A percentile compares a stretch with the other conserved stretches of the same genome.
phyloP scores from a whole-genome alignment of 1,140 invertebrate species.

The Drosophila sechellia region DNA sequence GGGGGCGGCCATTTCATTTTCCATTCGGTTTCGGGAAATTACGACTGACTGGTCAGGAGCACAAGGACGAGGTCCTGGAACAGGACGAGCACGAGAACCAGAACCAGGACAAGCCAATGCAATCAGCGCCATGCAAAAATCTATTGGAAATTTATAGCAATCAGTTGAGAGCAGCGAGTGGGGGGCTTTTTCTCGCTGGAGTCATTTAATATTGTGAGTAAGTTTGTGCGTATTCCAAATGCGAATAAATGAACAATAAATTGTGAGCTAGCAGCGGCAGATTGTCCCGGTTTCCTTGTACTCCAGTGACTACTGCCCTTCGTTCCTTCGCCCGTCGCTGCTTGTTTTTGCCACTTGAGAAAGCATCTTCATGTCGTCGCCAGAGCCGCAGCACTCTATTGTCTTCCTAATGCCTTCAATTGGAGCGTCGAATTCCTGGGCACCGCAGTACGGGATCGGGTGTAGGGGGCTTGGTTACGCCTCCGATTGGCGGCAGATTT shows the following conservation, averaged over 20 bases:
- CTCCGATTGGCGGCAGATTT: constrained; percentile 5
- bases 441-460: too few relatives aligned
- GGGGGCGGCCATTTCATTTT: constrained; percentile 37
- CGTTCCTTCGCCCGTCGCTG: not conserved
- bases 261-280: constrained; percentile 39
- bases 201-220: constrained; percentile 40
- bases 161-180: constrained; percentile 1
- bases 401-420: constrained; percentile 23
- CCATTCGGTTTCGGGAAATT: constrained; percentile 63
- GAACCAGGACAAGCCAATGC: constrained; percentile 31
- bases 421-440: constrained; percentile 11
- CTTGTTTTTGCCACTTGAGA: constrained; percentile 51
- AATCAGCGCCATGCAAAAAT: constrained; percentile 51
- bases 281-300: constrained; percentile 22
- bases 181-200: constrained; percentile 12
- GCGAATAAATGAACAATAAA: constrained; percentile 67
- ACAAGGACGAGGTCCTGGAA: not conserved
- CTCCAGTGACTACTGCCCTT: constrained; percentile 21
- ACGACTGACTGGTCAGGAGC: constrained; percentile 49
- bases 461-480: not conserved
- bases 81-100: not conserved
- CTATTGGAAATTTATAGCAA: constrained; percentile 48
- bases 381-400: constrained; percentile 50
- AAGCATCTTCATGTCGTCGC: constrained; percentile 47
- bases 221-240: constrained; percentile 40